Evolutionary conservation across 1,140 invertebrate species (phyloP).

Genomic region (Rhagoletis zephyria): DNA sequence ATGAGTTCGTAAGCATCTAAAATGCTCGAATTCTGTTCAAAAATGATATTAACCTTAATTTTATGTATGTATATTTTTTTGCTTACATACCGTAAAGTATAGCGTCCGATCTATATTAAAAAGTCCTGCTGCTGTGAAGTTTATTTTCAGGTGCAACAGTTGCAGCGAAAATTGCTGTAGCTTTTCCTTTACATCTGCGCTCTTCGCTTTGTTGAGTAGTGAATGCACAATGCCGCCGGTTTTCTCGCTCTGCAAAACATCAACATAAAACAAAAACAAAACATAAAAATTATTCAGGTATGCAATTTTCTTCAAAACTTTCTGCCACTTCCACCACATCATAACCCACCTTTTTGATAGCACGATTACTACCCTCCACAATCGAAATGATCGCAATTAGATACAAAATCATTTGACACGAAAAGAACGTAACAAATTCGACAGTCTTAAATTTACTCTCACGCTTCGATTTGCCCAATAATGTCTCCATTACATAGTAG

Average conservation of each 20-base stretch:
- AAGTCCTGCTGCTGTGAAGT: constrained; percentile 70
- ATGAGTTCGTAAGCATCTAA: too few relatives aligned
- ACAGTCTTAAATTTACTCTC: constrained; percentile 71
- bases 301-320: too few relatives aligned
- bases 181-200: constrained; percentile 67
- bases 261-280: neutral
- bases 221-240: constrained; percentile 70
- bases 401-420: constrained; percentile 71
- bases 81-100: constrained; percentile 68
- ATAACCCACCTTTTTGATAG: constrained; percentile 68
- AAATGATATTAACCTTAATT: too few relatives aligned
- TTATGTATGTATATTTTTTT: neutral
- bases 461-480: constrained; percentile 69
- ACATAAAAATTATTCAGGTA: neutral
- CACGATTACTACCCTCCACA: constrained; percentile 70
- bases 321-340: too few relatives aligned
- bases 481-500: constrained; percentile 71
- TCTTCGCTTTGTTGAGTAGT: constrained; percentile 69
- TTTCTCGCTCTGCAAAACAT: constrained; percentile 65
- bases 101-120: constrained; percentile 72
- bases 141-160: constrained; percentile 70
- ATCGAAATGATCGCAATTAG: constrained; percentile 71
- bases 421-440: constrained; percentile 71
- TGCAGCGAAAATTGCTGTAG: constrained; percentile 72
- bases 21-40: too few relatives aligned